These are phyloP conservation scores for Venustoraphidia nigricollis DNA, from an alignment of 2,888 invertebrate species.

Conservation along the genomic window DNA sequence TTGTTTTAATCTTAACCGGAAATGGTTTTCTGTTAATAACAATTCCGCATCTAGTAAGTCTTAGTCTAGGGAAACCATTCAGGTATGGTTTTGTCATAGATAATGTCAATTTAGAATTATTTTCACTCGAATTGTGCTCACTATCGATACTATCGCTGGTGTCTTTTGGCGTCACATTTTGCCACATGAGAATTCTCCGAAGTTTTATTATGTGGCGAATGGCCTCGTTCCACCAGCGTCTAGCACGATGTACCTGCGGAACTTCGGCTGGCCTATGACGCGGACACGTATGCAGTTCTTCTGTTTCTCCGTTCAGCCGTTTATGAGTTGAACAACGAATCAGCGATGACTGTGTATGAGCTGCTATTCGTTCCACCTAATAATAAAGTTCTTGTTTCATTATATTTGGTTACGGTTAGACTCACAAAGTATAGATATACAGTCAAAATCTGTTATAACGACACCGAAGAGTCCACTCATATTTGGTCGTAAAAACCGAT, in stretches of 20 bases:
- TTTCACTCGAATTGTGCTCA: neutral
- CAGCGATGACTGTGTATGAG: constrained; percentile 50
- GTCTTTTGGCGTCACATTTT: constrained; percentile 19
- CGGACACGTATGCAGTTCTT: constrained; percentile 2
- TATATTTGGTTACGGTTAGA: neutral
- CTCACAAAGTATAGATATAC: too few species aligned
- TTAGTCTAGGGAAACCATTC: constrained; percentile 22
- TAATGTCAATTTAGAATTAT: neutral
- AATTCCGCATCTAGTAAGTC: constrained; percentile 18
- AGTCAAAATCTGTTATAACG: too few species aligned
- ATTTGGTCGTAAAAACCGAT: too few species aligned
- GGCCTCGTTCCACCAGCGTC: constrained; percentile 26
- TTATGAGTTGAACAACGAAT: constrained; percentile 24
- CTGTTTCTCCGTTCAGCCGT: constrained; percentile 12
- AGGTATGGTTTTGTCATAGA: neutral
- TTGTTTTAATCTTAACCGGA: constrained; percentile 20
- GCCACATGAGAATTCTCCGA: constrained; percentile 19
- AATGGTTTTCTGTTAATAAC: constrained; percentile 16
- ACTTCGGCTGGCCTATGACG: constrained; percentile 7
- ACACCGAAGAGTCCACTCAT: too few species aligned
- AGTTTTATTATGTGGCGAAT: constrained; percentile 22
- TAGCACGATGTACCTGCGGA: constrained; percentile 17
- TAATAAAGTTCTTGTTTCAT: constrained; percentile 7
- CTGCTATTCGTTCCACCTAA: constrained; percentile 46
- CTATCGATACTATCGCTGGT: too few species aligned